A percentile compares a stretch with the other conserved stretches of the same genome.
phyloP scores from a whole-genome alignment of 2,113 vertebrate genomes.

The Sturnira hondurensis region DNA sequence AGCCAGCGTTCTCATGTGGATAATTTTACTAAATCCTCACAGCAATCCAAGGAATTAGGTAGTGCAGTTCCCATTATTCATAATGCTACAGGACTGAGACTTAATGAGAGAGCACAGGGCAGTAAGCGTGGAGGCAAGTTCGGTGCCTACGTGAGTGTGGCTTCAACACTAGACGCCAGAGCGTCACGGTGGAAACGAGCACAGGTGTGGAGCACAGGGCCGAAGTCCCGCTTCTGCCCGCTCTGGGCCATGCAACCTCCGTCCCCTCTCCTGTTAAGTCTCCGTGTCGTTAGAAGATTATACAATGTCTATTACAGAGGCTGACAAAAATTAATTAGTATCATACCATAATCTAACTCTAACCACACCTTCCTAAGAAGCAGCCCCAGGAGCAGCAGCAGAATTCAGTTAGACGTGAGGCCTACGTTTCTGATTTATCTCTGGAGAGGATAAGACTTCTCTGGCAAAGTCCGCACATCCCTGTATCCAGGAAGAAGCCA shows the following conservation, averaged over 20 bases:
- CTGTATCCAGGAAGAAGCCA: neutral
- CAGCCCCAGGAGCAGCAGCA: neutral
- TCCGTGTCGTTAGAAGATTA: neutral
- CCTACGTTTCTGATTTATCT: neutral
- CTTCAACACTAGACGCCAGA: neutral
- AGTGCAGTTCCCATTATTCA: neutral
- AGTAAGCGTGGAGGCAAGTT: neutral
- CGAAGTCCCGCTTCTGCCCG: neutral
- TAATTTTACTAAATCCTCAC: neutral
- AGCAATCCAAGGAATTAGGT: neutral
- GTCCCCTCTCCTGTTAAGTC: neutral
- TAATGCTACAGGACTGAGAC: neutral
- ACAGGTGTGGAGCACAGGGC: neutral
- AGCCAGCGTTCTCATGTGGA: neutral
- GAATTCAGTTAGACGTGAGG: neutral
- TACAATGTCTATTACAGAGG: neutral
- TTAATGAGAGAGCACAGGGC: too few species aligned
- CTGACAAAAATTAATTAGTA: neutral
- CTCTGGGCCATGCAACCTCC: neutral
- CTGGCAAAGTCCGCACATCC: neutral
- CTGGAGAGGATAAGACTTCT: neutral
- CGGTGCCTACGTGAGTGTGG: too few species aligned
- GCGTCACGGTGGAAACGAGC: rapidly evolving
- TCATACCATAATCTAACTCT: too few species aligned
- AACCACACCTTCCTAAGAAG: neutral